phyloP scores from a whole-genome alignment of 2,888 invertebrate genomes.

The Dynastes hyllus region DNA sequence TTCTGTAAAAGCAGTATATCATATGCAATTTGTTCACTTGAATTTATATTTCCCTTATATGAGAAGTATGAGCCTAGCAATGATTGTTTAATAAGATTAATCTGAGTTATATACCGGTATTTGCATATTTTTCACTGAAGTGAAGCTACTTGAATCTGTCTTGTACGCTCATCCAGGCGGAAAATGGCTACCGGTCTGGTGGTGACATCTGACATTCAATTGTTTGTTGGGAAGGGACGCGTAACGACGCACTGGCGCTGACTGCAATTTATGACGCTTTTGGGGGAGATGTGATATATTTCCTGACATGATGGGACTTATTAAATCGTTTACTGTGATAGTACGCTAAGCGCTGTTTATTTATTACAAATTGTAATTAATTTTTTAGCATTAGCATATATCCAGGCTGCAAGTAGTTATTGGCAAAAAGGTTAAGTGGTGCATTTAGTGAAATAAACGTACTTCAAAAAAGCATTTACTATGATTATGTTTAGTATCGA shows the following conservation, averaged over 20 bases:
- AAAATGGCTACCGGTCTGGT: conserved; percentile 70
- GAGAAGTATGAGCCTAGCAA: too few relatives aligned
- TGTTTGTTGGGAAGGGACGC: conserved; percentile 62
- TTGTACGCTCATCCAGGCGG: conserved; percentile 66
- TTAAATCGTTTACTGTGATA: conserved; percentile 69
- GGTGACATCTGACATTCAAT: conserved; percentile 70
- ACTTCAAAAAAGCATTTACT: too few relatives aligned
- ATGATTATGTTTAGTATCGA: too few relatives aligned
- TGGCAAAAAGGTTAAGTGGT: too few relatives aligned
- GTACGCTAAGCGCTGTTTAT: conserved; percentile 59
- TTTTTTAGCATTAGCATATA: neutral
- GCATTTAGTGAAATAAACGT: too few relatives aligned
- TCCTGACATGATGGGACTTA: conserved; percentile 69
- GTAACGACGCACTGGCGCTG: conserved; percentile 64
- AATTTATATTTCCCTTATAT: too few relatives aligned
- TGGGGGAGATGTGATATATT: conserved; percentile 65
- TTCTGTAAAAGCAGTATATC: too few relatives aligned
- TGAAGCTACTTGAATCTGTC: conserved; percentile 20
- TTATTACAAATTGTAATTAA: conserved; percentile 40
- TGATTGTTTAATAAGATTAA: neutral
- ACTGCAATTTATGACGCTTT: conserved; percentile 69
- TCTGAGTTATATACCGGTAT: neutral
- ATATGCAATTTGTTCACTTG: too few relatives aligned
- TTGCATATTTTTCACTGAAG: conserved; percentile 28
- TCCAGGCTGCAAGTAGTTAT: too few relatives aligned